A percentile compares a stretch with the other conserved stretches of the same genome.
Evolutionary conservation across 2,113 vertebrate species (phyloP).

Genomic region (Struthio camelus): DNA sequence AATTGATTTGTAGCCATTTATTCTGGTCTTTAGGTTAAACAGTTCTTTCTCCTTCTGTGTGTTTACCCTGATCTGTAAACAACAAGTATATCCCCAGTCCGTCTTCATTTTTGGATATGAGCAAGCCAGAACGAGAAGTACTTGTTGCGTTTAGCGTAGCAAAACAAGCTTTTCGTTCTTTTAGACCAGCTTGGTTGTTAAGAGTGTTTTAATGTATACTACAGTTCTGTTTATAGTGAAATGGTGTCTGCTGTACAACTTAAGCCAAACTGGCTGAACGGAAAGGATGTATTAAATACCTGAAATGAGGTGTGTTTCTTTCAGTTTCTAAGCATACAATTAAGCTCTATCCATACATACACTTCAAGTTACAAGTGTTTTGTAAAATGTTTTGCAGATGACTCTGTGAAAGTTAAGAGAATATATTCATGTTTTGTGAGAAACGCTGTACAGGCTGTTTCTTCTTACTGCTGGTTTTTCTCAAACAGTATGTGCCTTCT

Average conservation of each 20-base stretch:
- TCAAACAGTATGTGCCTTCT: background rate
- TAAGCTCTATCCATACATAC: background rate
- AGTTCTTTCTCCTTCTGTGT: background rate
- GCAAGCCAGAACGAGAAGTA: slow-evolving; percentile 29
- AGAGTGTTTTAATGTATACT: background rate
- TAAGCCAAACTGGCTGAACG: background rate
- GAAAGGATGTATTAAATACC: background rate
- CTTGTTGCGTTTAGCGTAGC: slow-evolving; percentile 20
- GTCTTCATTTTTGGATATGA: slow-evolving; percentile 12
- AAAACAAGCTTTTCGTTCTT: slow-evolving; percentile 23
- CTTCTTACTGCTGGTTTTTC: background rate
- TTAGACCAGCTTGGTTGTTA: background rate
- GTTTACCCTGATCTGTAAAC: slow-evolving; percentile 22
- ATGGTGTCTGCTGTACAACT: background rate
- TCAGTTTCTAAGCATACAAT: background rate
- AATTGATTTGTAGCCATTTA: background rate
- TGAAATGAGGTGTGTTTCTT: background rate
- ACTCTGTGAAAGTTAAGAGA: background rate
- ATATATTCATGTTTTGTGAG: background rate
- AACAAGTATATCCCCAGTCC: background rate
- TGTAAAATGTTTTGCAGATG: background rate
- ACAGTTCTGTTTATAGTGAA: background rate
- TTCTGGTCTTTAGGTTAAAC: slow-evolving; percentile 18
- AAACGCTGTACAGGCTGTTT: background rate
- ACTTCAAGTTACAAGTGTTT: background rate